Evolutionary conservation across 2,888 invertebrate species (phyloP), one percentile per base, ranked within the genome.

Genomic region (Silvanus unidentatus): DNA sequence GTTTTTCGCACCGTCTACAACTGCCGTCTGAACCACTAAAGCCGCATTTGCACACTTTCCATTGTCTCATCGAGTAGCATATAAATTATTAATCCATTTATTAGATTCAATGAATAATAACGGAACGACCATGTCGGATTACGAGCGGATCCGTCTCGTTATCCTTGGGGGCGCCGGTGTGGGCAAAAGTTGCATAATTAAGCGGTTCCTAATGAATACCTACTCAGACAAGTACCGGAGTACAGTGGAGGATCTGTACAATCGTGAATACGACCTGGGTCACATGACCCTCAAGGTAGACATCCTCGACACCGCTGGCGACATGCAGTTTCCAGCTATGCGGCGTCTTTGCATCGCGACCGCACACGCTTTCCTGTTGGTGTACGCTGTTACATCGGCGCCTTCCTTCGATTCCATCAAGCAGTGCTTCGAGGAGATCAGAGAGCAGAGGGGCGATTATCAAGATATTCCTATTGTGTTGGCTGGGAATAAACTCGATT

Each of bases 291-390:
- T 90, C 35, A 87, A 88, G 75, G 80, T 87, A 57, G 88, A 88
- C 66, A 84, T 89, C 53, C 69, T 89, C 65, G 88, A 89, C 71
- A 89, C 89, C 16, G 84, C 84, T 10, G 90, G 91, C 14, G 89
- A 90, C 68, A 81, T 88, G 71, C 88, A 88, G 68, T 93, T 92
- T 71, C 92, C 93, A 6, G 92, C 91, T 45, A 93, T 93, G 92
- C 76, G 91, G 51, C 77, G 89, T 43, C 75, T 93, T 50, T 88
- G 88, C 61, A 89, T 93, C 60, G 86, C 89, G 30, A 90, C 87
- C 2, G 91, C 91, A 29, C 87, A 90, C 69, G 92, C 91, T 43
- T 92, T 93, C 68, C 79, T 93, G 43, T 75, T 93, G 47, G 91
- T 93, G 13, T 93, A 91, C 70, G 83, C 87, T 40, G 80, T 86